A percentile compares a stretch with the other conserved stretches of the same genome.
These are phyloP conservation scores for Drusus annulatus DNA, from an alignment of 1,140 invertebrate species.

Conservation along the genomic window DNA sequence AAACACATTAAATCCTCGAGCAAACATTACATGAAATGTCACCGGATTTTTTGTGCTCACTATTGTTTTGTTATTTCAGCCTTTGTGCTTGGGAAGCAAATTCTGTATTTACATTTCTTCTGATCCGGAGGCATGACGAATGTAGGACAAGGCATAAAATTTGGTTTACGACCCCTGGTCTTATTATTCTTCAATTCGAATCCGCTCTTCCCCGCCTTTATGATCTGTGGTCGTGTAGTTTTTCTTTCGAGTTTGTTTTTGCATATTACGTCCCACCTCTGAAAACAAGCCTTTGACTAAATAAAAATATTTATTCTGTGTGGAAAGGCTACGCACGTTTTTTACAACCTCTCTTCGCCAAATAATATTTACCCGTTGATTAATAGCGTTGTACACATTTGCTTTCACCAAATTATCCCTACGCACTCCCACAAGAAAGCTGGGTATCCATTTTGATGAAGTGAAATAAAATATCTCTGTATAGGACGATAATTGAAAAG, in stretches of 20 bases:
- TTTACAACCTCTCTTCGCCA: no score
- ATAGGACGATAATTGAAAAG: no score
- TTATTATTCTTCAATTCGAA: conserved; percentile 32
- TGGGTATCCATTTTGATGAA: no score
- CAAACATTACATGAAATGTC: conserved; percentile 49
- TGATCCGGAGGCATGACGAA: conserved; percentile 19
- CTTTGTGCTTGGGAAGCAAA: conserved; percentile 29
- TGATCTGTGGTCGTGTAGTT: background rate
- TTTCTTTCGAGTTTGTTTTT: conserved; percentile 2
- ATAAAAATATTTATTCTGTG: no score
- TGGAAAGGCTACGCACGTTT: no score
- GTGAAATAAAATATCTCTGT: no score
- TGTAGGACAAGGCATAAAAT: conserved; percentile 37
- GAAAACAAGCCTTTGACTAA: no score
- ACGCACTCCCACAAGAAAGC: no score
- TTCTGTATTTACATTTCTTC: conserved; percentile 41
- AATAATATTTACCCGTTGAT: no score
- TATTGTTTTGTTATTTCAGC: conserved; percentile 40
- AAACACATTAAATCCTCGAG: conserved; percentile 48
- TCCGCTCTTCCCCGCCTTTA: background rate
- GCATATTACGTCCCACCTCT: background rate
- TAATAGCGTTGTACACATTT: no score
- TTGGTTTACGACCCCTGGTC: conserved; percentile 13
- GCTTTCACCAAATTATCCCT: no score
- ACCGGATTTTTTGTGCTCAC: conserved; percentile 44